A percentile compares a stretch with the other conserved stretches of the same genome.
phyloP scores from a whole-genome alignment of 2,113 vertebrate species.

The Oryzias javanicus region DNA sequence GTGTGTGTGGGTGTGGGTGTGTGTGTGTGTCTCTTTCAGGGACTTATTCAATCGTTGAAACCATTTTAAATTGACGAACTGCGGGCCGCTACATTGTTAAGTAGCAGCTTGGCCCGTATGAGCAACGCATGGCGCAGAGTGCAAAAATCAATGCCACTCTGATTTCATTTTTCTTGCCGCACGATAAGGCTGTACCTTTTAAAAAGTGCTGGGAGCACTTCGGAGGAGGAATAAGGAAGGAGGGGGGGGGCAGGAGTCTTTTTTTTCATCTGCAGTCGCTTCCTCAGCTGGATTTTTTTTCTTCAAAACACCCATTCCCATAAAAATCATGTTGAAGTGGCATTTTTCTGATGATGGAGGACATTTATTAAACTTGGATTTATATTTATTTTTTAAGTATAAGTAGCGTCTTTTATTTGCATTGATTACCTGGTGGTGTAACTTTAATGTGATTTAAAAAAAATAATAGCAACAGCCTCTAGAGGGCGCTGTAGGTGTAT shows the following conservation, averaged over 20 bases:
- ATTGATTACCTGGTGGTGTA: no score
- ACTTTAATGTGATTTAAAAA: no score
- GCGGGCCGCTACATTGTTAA: conserved; percentile 64
- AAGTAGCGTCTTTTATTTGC: no score
- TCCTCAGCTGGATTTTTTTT: conserved; percentile 13
- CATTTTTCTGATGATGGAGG: no score
- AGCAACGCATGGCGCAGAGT: conserved; percentile 60
- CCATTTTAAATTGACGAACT: conserved; percentile 69
- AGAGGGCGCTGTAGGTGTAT: no score
- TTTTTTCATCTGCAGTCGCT: conserved; percentile 2
- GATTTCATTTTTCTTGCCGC: conserved; percentile 53
- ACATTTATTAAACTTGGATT: no score
- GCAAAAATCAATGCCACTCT: conserved; percentile 67
- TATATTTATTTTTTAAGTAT: no score
- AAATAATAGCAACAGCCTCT: no score
- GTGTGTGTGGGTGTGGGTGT: conserved; percentile 29
- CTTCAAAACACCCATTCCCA: not conserved
- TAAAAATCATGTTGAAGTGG: no score
- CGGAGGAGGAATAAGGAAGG: conserved; percentile 3
- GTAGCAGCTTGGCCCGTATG: conserved; percentile 57
- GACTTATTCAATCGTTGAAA: conserved; percentile 61
- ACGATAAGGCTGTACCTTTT: conserved; percentile 2
- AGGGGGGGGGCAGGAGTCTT: not conserved
- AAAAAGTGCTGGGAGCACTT: not conserved
- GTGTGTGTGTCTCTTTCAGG: conserved; percentile 34